A percentile compares a stretch with the other conserved stretches of the same genome.
Conservation (phyloP, 2,888 invertebrate genomes). For the Clusia tigrina region DNA sequence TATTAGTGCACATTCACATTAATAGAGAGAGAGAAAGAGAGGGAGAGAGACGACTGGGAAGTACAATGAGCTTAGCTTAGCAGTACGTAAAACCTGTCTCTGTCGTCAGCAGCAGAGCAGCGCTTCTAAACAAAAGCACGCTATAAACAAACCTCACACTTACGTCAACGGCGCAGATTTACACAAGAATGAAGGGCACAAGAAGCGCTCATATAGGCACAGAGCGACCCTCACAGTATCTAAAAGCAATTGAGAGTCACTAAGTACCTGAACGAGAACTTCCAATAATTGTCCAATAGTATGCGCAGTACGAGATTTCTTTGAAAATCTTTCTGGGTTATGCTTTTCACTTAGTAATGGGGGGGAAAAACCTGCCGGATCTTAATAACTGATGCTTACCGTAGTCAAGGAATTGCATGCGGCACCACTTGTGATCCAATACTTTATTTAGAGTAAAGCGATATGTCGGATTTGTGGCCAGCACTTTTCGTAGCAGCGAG, state of each 20-base stretch:
- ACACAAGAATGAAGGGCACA: no score
- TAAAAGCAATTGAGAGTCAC: conserved; percentile 78
- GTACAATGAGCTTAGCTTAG: no score
- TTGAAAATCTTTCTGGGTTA: conserved; percentile 11
- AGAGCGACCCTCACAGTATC: conserved; percentile 63
- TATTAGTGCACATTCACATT: conserved; percentile 20
- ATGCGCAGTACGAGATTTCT: conserved; percentile 1
- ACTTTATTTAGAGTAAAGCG: conserved; percentile 76
- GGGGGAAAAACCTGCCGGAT: no score
- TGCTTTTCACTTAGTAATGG: conserved; percentile 11
- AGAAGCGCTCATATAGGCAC: conserved; percentile 59
- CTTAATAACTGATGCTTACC: conserved; percentile 61
- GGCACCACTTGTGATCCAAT: conserved; percentile 79
- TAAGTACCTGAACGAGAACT: conserved; percentile 86
- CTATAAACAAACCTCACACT: no score
- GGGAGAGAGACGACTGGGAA: no score
- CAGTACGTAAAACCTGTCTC: no score
- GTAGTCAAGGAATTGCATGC: conserved; percentile 61
- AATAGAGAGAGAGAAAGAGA: no score
- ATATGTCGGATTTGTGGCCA: conserved; percentile 72
- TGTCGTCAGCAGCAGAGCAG: no score
- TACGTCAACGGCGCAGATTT: no score
- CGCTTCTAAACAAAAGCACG: conserved; percentile 7
- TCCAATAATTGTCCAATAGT: conserved; percentile 50
- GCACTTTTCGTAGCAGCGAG: conserved; percentile 78